Base-by-base conservation (phyloP, 1,140 invertebrate genomes). In the Stratiolaelaps scimitus region DNA sequence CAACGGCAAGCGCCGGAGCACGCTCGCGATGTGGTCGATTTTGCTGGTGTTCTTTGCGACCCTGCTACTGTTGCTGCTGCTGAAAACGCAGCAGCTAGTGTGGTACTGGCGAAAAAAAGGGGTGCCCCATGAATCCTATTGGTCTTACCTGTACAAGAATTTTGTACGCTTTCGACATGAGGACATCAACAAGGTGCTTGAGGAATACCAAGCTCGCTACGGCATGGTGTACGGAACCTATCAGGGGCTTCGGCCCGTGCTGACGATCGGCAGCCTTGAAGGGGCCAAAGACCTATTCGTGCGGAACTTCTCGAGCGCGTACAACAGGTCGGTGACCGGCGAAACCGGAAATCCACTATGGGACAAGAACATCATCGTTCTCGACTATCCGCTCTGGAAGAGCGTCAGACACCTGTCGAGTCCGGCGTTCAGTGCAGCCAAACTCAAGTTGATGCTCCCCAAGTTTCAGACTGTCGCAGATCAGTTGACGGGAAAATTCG, bases 401-500 rank as follows among this genome's bases (percentile, higher is more conserved):
- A 60, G 15, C 15, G 23, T 60, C 2, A 15, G 53, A 5, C 17
- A 60, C 6, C 20, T 17, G 2, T 29, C 53, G 17, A 60, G 26
- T 17, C 23, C 53, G 2, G 53, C 26, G 1, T 60, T 26, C 53
- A 60, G 26, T 26, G 26, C 53, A 29, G 53, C 53, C 26, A 60
- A 60, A 60, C 53, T 60, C 15, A 60, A 26, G 23, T 60, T 60
- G n/a, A 60, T 26, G 53, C 26, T 60, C 13, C 23, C 15, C 26
- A 60, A 60, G 10, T 29, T 60, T 26, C 15, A 60, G 26, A 15
- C 26, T 34, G 26, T 17, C 23, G 15, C 53, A 13, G 2, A 23
- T 29, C 53, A 23, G 34, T 17, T 26, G 23, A 26, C 15, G 17
- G n/a, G 15, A 15, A 26, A 60, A 60, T 34, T 60, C 17, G 15